phyloP scores from a whole-genome alignment of 2,888 invertebrate genomes.

The Dromius quadrimaculatus region DNA sequence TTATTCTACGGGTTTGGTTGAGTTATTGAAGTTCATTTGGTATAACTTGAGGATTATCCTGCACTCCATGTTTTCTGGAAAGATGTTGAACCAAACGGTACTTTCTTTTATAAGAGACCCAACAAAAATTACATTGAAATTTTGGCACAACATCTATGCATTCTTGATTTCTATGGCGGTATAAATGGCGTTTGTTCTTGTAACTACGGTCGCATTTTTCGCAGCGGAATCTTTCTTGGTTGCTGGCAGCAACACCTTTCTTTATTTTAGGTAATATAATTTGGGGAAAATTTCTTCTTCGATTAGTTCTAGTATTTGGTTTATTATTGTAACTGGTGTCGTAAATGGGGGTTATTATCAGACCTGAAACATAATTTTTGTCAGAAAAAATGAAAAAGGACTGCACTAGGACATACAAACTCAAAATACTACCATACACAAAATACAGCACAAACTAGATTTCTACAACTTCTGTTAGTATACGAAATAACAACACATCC shows the following conservation, averaged over 20 bases:
- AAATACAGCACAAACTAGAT: too few species aligned
- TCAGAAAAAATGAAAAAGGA: too few species aligned
- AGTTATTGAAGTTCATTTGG: too few species aligned
- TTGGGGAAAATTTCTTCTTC: background rate
- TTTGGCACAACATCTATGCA: slow-evolving; percentile 69
- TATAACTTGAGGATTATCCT: too few species aligned
- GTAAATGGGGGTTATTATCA: background rate
- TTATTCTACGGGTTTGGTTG: too few species aligned
- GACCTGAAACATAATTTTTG: too few species aligned
- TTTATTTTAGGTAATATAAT: background rate
- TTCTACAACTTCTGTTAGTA: too few species aligned
- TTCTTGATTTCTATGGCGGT: slow-evolving; percentile 67
- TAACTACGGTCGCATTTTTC: slow-evolving; percentile 72
- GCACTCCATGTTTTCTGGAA: slow-evolving; percentile 65
- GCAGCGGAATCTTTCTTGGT: slow-evolving; percentile 67
- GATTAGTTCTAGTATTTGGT: background rate
- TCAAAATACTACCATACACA: too few species aligned
- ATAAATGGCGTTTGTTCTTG: slow-evolving; percentile 72
- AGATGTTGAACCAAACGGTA: slow-evolving; percentile 69
- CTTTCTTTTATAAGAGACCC: slow-evolving; percentile 68
- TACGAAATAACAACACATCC: too few species aligned
- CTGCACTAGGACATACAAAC: too few species aligned
- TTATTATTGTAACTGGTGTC: background rate
- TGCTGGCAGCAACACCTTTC: background rate
- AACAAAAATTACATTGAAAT: slow-evolving; percentile 68